phyloP scores from a whole-genome alignment of 2,888 invertebrate genomes.

The Leucoma salicis region DNA sequence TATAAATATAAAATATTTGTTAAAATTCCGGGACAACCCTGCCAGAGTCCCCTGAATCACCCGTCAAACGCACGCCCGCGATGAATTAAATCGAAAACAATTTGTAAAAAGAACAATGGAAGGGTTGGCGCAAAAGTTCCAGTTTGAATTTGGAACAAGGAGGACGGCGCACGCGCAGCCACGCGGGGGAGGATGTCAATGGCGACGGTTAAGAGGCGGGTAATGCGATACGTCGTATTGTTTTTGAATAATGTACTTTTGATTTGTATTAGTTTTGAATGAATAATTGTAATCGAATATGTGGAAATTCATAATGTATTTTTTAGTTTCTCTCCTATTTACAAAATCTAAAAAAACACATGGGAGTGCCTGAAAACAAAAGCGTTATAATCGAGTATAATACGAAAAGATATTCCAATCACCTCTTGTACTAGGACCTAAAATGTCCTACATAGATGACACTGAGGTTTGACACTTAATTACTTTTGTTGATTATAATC shows the following conservation, averaged over 20 bases:
- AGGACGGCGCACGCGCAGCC: slow-evolving; percentile 40
- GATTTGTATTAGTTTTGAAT: slow-evolving; percentile 19
- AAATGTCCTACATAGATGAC: too few species aligned
- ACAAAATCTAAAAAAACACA: too few species aligned
- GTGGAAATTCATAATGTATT: background rate
- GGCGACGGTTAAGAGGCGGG: slow-evolving; percentile 15
- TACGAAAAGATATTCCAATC: too few species aligned
- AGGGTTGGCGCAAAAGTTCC: slow-evolving; percentile 39
- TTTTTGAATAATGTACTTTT: slow-evolving; percentile 25
- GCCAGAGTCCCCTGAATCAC: slow-evolving; percentile 32
- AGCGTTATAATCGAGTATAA: too few species aligned
- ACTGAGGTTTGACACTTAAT: too few species aligned
- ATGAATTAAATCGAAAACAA: slow-evolving; percentile 44
- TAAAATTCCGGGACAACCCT: slow-evolving; percentile 20
- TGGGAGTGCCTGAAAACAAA: too few species aligned
- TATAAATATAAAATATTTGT: background rate
- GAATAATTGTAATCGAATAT: slow-evolving; percentile 3
- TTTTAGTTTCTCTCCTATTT: too few species aligned
- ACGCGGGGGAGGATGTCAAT: slow-evolving; percentile 35
- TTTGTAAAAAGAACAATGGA: slow-evolving; percentile 42
- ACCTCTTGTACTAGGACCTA: too few species aligned
- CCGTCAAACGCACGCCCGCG: slow-evolving; percentile 41
- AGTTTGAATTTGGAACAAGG: slow-evolving; percentile 36
- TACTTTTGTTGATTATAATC: too few species aligned
- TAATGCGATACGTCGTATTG: slow-evolving; percentile 32